Evolutionary conservation across 2,888 invertebrate species (phyloP).

Genomic region (Hirudinaria manillensis): DNA sequence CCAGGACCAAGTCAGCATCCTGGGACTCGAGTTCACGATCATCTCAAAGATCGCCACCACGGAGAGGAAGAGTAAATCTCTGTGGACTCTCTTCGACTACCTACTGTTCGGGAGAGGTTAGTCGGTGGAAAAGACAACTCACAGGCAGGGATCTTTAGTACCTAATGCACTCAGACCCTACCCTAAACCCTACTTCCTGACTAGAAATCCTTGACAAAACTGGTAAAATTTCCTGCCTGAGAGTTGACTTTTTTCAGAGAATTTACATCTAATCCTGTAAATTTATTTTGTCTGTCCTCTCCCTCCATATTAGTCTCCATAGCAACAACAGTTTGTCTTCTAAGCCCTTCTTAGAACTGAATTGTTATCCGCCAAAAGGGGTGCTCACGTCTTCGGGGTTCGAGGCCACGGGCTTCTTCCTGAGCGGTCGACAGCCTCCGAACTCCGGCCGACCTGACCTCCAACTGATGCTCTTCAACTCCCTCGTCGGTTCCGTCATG

Average conservation of each 20-base stretch:
- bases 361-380: constrained; percentile 30
- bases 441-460: constrained; percentile 35
- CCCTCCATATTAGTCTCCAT: too few relatives aligned
- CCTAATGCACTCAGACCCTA: too few relatives aligned
- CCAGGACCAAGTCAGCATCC: constrained; percentile 45
- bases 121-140: not conserved
- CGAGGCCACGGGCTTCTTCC: constrained; percentile 47
- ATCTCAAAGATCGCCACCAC: constrained; percentile 35
- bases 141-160: not conserved
- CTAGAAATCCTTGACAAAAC: too few relatives aligned
- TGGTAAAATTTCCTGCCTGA: too few relatives aligned
- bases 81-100: constrained; percentile 40
- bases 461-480: constrained; percentile 35
- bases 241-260: too few relatives aligned
- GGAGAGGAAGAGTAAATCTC: constrained; percentile 35
- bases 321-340: too few relatives aligned
- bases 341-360: too few relatives aligned
- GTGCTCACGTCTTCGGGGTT: constrained; percentile 54
- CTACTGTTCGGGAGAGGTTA: constrained; percentile 41
- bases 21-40: constrained; percentile 35
- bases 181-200: too few relatives aligned
- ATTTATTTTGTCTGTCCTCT: too few relatives aligned
- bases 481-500: constrained; percentile 33
- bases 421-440: constrained; percentile 30
- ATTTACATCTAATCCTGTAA: too few relatives aligned